Evolutionary conservation across 1,140 invertebrate genomes (phyloP), one percentile per base, ranked within the genome.

Genomic region (Helicoverpa armigera): DNA sequence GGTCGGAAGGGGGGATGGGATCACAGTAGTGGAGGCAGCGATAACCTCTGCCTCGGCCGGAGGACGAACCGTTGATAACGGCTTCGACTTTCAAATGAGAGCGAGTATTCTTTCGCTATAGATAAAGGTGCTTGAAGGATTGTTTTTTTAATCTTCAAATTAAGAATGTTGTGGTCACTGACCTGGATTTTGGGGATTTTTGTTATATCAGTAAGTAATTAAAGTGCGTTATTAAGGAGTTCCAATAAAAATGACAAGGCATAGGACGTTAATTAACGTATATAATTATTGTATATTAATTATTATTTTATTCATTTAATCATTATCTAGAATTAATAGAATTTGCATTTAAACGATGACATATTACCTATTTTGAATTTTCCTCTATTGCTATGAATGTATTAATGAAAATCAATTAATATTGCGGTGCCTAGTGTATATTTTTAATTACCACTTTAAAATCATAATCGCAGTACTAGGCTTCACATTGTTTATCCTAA

Each of bases 31-130:
- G 85, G 85, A 84, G 87, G 83, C 74, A 83, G 69, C 69, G 92
- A 94, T 94, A 94, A 94, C 92, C 92, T 91, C 83, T 89, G 90
- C 83, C 86, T 81, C 86, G 80, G 85, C 78, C 88, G 86, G 90
- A 90, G 90, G 90, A 91, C 90, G 86, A 73, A 84, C 80, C 75
- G 31, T 56, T 74, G 91, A 93, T 93, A 93, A 92, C 86, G 86
- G 72, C 76, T 75, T 80, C 87, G 89, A 87, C 90, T 91, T 92
- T 91, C 82, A 87, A 89, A 90, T 83, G 86, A 91, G 89, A 89
- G 77, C 87, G 83, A 86, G 81, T 82, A 88, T 86, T 90, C 86
- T 90, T 89, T 89, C 84, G 85, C 79, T 85, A 48, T 77, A 80
- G 83, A 86, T 88, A 87, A 86, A 83, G 67, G 54, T 79, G 56